Evolutionary conservation across 2,888 invertebrate genomes (phyloP), one percentile per base, ranked within the genome.

Genomic region (Ormyrus rosae): DNA sequence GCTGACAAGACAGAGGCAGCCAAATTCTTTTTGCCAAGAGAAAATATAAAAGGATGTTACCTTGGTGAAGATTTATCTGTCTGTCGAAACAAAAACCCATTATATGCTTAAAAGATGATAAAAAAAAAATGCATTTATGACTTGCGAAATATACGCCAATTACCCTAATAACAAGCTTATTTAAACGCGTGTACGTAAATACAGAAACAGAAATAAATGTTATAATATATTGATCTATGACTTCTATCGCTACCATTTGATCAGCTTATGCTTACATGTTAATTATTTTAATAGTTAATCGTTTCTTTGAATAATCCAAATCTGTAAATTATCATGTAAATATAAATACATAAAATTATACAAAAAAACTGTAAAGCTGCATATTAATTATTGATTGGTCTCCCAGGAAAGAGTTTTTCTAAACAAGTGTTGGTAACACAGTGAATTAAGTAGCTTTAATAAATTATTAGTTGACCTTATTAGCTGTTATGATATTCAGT

Each of bases 271-370:
- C 68, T 75, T 78, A 65, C 48, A 74, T 58, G 68, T 71, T 76
- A 61, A 69, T 67, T 73, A 34, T 72, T 72, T 73, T 63, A 79
- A 80, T 82, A 77, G 73, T 75, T 64, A 81, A 80, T 78, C 70
- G 58, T 74, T 81, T 82, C 73, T 79, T 83, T 85, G 82, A 85
- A 85, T 84, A 83, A 80, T 84, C 83, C 82, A 84, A 85, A 84
- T 84, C 82, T 88, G 87, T 89, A 89, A 83, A 89, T 88, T 87
- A 87, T 88, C 85, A 85, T 89, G 88, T 89, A 89, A 89, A 89
- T 89, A 89, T 84, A 87, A 84, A 85, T 84, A 78, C 53, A 70
- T 61, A 69, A 64, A 64, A 78, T 70, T 75, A 70, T 19, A 80
- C 64, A 74, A 67, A 58, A 60, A 51, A 61, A 34, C 34, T 61